Percentiles rank a stretch among this genome's conserved stretches.
phyloP scores from a whole-genome alignment of 2,888 invertebrate species.

The Yponomeuta plumbellus region DNA sequence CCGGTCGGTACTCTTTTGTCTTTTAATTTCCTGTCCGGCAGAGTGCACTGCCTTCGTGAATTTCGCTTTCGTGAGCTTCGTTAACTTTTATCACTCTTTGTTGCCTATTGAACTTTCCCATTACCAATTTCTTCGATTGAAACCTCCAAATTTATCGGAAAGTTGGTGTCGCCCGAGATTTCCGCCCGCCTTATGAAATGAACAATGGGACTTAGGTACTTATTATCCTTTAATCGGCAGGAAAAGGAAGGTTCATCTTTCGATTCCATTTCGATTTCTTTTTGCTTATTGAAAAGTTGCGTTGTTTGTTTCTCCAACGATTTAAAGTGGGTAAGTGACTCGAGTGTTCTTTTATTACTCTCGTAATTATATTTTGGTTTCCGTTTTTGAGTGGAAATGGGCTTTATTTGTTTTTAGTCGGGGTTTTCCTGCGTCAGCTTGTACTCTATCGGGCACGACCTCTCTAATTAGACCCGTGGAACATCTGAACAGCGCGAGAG shows the following conservation, averaged over 20 bases:
- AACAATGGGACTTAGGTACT: conserved; percentile 40
- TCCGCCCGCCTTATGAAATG: conserved; percentile 40
- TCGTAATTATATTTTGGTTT: not conserved
- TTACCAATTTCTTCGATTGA: conserved; percentile 67
- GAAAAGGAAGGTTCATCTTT: conserved; percentile 52
- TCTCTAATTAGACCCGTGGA: conserved; percentile 44
- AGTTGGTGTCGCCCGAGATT: conserved; percentile 51
- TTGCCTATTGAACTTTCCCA: conserved; percentile 73
- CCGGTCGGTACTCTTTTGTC: conserved; percentile 70
- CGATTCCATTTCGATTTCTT: conserved; percentile 40
- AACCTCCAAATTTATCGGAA: conserved; percentile 67
- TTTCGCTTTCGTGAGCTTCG: conserved; percentile 71
- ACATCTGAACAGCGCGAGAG: conserved; percentile 46
- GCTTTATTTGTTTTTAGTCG: not conserved
- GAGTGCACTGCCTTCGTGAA: conserved; percentile 62
- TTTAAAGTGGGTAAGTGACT: not conserved
- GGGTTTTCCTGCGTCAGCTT: not conserved
- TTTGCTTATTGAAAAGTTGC: conserved; percentile 59
- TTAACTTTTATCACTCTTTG: conserved; percentile 72
- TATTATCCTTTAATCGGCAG: conserved; percentile 53
- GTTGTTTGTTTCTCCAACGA: conserved; percentile 37
- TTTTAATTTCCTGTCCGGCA: conserved; percentile 73
- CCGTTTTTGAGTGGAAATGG: not conserved
- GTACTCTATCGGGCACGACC: conserved; percentile 26
- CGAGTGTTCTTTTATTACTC: not conserved